phyloP scores from a whole-genome alignment of 2,888 invertebrate genomes.

The Mallateleia sp. region DNA sequence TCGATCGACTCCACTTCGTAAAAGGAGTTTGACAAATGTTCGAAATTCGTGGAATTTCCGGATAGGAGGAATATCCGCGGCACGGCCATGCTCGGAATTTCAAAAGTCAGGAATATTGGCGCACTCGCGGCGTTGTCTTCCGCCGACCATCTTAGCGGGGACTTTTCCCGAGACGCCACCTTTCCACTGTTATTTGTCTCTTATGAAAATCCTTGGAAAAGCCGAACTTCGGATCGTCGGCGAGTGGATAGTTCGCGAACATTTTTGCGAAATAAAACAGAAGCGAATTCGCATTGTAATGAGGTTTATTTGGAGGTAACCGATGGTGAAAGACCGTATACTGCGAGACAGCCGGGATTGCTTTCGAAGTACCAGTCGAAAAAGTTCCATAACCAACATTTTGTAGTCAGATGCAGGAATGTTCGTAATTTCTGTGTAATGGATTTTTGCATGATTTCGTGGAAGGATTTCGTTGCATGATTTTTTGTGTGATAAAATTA shows the following conservation, averaged over 20 bases:
- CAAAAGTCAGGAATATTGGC: conserved; percentile 52
- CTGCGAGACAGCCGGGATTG: too few species aligned
- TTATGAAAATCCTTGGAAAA: conserved; percentile 29
- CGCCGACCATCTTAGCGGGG: conserved; percentile 23
- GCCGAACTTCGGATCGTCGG: conserved; percentile 1
- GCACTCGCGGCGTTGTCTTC: conserved; percentile 27
- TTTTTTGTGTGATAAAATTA: too few species aligned
- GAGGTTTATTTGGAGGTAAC: neutral
- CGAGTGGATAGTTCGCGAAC: conserved; percentile 12
- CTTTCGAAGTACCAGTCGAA: too few species aligned
- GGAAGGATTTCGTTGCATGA: too few species aligned
- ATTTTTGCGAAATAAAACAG: conserved; percentile 25
- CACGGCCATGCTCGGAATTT: conserved; percentile 53
- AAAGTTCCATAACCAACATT: too few species aligned
- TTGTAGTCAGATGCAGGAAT: too few species aligned
- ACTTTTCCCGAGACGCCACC: conserved; percentile 28
- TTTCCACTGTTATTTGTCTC: conserved; percentile 39
- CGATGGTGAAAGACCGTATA: too few species aligned
- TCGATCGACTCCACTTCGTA: conserved; percentile 54
- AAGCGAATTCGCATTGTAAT: conserved; percentile 7
- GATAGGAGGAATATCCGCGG: conserved; percentile 42
- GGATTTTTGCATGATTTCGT: too few species aligned
- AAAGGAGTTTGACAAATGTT: conserved; percentile 73
- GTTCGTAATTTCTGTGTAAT: too few species aligned
- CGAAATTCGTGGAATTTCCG: conserved; percentile 65